phyloP scores from a whole-genome alignment of 2,888 invertebrate genomes.

The Rosalia funebris region DNA sequence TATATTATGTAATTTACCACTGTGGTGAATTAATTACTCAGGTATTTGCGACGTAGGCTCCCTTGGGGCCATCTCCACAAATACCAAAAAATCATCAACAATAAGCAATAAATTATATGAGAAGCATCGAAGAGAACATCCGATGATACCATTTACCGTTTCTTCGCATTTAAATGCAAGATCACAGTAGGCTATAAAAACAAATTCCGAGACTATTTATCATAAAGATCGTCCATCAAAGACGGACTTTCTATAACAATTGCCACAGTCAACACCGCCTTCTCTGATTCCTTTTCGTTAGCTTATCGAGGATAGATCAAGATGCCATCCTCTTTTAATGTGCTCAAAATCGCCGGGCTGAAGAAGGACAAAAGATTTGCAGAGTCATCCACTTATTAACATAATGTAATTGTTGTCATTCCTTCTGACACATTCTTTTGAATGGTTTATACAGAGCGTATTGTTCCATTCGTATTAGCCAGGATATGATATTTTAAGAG shows the following conservation, averaged over 20 bases:
- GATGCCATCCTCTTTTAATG: conserved; percentile 41
- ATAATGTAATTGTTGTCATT: conserved; percentile 60
- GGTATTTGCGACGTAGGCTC: neutral
- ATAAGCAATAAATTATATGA: conserved; percentile 25
- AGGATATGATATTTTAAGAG: conserved; percentile 20
- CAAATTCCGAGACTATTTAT: conserved; percentile 54
- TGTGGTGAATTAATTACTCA: too few relatives aligned
- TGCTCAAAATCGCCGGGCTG: conserved; percentile 21
- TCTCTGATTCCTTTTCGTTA: conserved; percentile 47
- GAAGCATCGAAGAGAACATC: conserved; percentile 12
- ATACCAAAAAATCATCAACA: conserved; percentile 18
- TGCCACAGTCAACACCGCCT: conserved; percentile 54
- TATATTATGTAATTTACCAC: too few relatives aligned
- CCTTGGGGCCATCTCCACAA: neutral
- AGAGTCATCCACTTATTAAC: conserved; percentile 57
- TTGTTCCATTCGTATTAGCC: conserved; percentile 28
- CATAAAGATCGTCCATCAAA: conserved; percentile 53
- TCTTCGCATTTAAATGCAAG: conserved; percentile 35
- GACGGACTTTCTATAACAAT: conserved; percentile 49
- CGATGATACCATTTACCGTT: conserved; percentile 32
- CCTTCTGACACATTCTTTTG: conserved; percentile 53
- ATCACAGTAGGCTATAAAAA: conserved; percentile 46
- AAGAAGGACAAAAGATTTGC: conserved; percentile 43
- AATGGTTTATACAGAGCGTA: conserved; percentile 34
- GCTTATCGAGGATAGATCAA: conserved; percentile 34